Conservation (phyloP, 2,113 vertebrate species). For the Antechinus flavipes region DNA sequence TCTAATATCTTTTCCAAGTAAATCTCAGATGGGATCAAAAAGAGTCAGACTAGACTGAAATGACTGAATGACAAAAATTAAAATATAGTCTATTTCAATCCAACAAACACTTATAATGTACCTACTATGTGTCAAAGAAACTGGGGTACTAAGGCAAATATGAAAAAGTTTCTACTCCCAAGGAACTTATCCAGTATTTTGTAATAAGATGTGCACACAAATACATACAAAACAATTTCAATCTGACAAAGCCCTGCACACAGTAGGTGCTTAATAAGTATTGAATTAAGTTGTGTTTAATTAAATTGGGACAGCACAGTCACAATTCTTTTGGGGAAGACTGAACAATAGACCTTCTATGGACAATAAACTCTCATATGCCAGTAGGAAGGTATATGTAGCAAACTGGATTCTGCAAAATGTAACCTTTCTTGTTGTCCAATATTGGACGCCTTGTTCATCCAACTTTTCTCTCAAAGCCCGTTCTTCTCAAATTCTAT, state of each 20-base stretch:
- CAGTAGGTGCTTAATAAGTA: not conserved
- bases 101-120: not conserved
- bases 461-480: not conserved
- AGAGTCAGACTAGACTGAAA: too few relatives aligned
- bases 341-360: not conserved
- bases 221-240: not conserved
- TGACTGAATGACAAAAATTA: not conserved
- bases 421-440: not conserved
- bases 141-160: not conserved
- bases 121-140: not conserved
- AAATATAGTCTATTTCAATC: not conserved
- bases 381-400: not conserved
- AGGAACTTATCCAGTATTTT: too few relatives aligned
- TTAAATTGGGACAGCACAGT: not conserved
- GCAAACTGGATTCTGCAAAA: not conserved
- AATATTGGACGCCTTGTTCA: not conserved
- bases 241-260: not conserved
- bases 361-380: not conserved
- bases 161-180: not conserved
- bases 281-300: not conserved
- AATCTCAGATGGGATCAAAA: too few relatives aligned
- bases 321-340: not conserved
- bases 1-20: too few relatives aligned
- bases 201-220: not conserved
- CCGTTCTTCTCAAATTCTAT: not conserved